Evolutionary conservation across 2,113 vertebrate species (phyloP), one percentile per base, ranked within the genome.

Genomic region (Serilophus lunatus): DNA sequence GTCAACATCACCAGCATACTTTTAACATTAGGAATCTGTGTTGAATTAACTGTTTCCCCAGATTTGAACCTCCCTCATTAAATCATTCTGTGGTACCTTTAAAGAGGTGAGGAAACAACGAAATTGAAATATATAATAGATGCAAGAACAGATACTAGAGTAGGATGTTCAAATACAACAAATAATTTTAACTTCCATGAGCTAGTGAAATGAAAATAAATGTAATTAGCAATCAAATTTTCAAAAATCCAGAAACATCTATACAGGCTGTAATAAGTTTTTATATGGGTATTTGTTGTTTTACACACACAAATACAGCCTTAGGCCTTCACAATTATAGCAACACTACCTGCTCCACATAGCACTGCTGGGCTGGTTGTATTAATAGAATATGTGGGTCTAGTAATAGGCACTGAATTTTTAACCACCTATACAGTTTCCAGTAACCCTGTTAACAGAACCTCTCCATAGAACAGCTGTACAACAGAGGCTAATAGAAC

Each of bases 1-100:
- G 0, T 61, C 16, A 2, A 9, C 3, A 3, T 77, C 33, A 54
- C 13, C 11, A 56, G 36, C 7, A 25, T n/a, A 35, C 33, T 77
- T 75, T 77, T 71, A 68, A n/a, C 20, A 49, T 5, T 31, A 5
- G 13, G 79, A 87, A 53, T 69, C 13, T 75, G 5, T 29, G 18
- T 65, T 51, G 13, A 82, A 65, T 79, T 71, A 63, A 45, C 6
- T 71, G 15, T 8, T 86, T 79, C 40, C 19, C 36, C 69, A 33
- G 25, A 82, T 68, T 86, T 78, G 4, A 25, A 26, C 10, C 17
- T 71, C 14, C 28, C 3, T 84, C 7, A 7, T 61, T 54, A 92
- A 82, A 76, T 82, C 36, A 49, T 2, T 4, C 49, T 86, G 10
- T 69, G 23, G 54, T 66, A 38, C 17, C 5, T 17, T 33, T 49